These are phyloP conservation scores for Oscarella lobularis DNA, from an alignment of 37 sponge, comb jelly and placozoan genomes.

Conservation along the genomic window DNA sequence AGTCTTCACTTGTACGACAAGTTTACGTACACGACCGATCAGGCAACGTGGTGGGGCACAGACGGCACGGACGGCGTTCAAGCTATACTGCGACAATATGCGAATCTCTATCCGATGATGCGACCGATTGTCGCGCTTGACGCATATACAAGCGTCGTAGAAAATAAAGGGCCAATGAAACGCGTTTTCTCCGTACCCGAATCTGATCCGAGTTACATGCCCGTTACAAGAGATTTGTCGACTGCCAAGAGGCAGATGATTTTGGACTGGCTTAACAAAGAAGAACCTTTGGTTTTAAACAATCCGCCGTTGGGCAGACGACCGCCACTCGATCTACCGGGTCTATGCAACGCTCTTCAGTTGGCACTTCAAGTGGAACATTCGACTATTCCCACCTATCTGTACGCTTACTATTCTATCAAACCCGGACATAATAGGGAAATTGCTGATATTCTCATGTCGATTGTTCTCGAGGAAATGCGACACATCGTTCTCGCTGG, in stretches of 20 bases:
- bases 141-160: constrained; percentile 19
- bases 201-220: constrained; percentile 50
- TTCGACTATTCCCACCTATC: constrained; percentile 34
- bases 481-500: constrained; percentile 33
- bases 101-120: constrained; percentile 24
- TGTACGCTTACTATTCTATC: constrained; percentile 37
- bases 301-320: not conserved
- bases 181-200: constrained; percentile 13
- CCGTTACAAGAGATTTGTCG: constrained; percentile 44
- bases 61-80: constrained; percentile 3
- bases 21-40: not conserved
- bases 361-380: constrained; percentile 28
- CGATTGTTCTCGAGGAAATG: constrained; percentile 42
- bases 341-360: constrained; percentile 19
- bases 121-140: constrained; percentile 21
- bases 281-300: too few species aligned
- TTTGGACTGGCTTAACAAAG: constrained; percentile 20
- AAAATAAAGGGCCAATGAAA: constrained; percentile 14
- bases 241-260: constrained; percentile 16
- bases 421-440: constrained; percentile 22
- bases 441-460: constrained; percentile 11
- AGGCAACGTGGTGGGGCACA: too few species aligned
- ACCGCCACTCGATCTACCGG: not conserved
- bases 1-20: not conserved
- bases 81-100: constrained; percentile 36